These are phyloP conservation scores for Camelus bactrianus DNA, from an alignment of 2,113 vertebrate species.

Conservation along the genomic window DNA sequence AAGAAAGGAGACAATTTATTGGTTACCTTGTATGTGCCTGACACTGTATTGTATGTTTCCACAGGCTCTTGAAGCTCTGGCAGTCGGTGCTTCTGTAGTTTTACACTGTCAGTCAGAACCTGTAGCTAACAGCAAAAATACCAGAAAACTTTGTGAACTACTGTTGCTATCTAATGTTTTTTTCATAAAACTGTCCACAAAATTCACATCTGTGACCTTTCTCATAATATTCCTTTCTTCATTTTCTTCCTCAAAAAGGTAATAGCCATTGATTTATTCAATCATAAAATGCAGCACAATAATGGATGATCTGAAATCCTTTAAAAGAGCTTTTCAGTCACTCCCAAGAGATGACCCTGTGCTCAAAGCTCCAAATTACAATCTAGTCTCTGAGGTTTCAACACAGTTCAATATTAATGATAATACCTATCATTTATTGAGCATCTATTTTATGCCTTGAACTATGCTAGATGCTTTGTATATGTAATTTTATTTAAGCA, in stretches of 20 bases:
- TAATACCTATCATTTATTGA: not conserved
- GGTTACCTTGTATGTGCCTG: not conserved
- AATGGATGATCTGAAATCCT: conserved; percentile 47
- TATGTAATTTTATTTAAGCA: conserved; percentile 19
- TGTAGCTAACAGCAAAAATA: not conserved
- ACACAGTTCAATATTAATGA: not conserved
- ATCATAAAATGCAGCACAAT: conserved; percentile 27
- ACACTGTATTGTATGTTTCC: not conserved
- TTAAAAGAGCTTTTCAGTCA: conserved; percentile 58
- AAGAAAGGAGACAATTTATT: not conserved
- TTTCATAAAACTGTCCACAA: conserved; percentile 68
- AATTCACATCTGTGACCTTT: conserved; percentile 71
- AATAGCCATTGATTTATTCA: conserved; percentile 60
- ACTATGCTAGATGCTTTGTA: not conserved
- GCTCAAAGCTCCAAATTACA: conserved; percentile 39
- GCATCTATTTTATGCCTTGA: not conserved
- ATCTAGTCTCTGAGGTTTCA: not conserved
- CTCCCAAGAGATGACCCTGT: not conserved
- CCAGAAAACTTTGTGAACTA: conserved; percentile 62
- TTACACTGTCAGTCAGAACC: conserved; percentile 5
- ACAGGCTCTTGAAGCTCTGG: not conserved
- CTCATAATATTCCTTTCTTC: conserved; percentile 41
- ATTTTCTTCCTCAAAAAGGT: conserved; percentile 52
- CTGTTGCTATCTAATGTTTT: conserved; percentile 74
- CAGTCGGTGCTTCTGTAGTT: conserved; percentile 29